phyloP scores from a whole-genome alignment of 2,888 invertebrate species.

The Megamerina dolium region DNA sequence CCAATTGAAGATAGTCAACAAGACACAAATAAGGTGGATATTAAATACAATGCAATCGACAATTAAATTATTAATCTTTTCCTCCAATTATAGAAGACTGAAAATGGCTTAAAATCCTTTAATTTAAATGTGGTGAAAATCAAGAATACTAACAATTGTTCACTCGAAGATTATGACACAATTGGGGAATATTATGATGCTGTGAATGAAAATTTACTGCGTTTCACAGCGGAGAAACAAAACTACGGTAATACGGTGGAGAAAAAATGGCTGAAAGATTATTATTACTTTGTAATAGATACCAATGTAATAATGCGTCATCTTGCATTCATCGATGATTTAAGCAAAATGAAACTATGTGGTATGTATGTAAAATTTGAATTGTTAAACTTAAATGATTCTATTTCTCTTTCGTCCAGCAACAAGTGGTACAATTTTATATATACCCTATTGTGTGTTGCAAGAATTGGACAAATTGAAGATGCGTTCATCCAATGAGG shows the following conservation, averaged over 20 bases:
- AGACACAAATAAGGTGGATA: too few relatives aligned
- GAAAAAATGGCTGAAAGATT: slow-evolving; percentile 25
- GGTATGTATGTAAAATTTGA: slow-evolving; percentile 20
- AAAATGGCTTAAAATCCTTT: too few relatives aligned
- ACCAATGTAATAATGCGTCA: slow-evolving; percentile 52
- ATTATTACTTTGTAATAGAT: slow-evolving; percentile 50
- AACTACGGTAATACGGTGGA: background rate
- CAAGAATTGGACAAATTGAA: slow-evolving; percentile 53
- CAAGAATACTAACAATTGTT: too few relatives aligned
- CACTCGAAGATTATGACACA: slow-evolving; percentile 9
- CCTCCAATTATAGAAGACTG: too few relatives aligned
- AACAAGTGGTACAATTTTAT: slow-evolving; percentile 42
- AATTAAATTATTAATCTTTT: too few relatives aligned
- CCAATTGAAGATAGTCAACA: slow-evolving; percentile 17
- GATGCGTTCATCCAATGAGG: slow-evolving; percentile 29
- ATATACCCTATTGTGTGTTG: slow-evolving; percentile 52
- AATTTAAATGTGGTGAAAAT: too few relatives aligned
- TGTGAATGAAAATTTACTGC: slow-evolving; percentile 32
- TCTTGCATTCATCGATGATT: slow-evolving; percentile 43
- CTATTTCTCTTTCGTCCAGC: slow-evolving; percentile 14
- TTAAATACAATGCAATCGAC: too few relatives aligned
- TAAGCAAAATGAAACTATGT: slow-evolving; percentile 34
- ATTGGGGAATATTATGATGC: slow-evolving; percentile 25
- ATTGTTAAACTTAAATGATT: background rate
- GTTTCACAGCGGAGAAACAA: slow-evolving; percentile 23